These are phyloP conservation scores for Oscheius sp. DNA, from an alignment of 1,140 invertebrate species.

Conservation along the genomic window DNA sequence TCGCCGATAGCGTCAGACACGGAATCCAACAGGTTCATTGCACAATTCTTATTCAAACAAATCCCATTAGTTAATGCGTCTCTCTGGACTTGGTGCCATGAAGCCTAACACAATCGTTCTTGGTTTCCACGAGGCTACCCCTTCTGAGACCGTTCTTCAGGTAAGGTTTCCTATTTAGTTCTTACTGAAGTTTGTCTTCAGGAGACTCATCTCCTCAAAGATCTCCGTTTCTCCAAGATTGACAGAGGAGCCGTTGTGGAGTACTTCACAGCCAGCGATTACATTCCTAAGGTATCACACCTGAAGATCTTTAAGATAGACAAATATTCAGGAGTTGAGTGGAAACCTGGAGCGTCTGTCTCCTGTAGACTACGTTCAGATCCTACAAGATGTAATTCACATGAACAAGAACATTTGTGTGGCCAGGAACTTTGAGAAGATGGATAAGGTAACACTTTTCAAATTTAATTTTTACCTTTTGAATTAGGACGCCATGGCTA, in stretches of 20 bases:
- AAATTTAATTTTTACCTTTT: neutral
- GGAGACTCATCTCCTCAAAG: slow-evolving; percentile 57
- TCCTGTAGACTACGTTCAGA: slow-evolving; percentile 77
- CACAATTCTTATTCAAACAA: slow-evolving; percentile 10
- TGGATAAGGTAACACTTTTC: slow-evolving; percentile 68
- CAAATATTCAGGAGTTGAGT: slow-evolving; percentile 54
- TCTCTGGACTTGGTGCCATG: slow-evolving; percentile 95
- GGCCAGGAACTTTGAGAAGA: slow-evolving; percentile 81
- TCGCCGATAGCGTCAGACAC: slow-evolving; percentile 77
- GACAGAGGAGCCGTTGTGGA: slow-evolving; percentile 68
- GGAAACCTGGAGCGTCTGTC: slow-evolving; percentile 58
- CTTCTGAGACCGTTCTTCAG: slow-evolving; percentile 45
- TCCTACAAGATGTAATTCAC: slow-evolving; percentile 75
- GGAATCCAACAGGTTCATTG: slow-evolving; percentile 79
- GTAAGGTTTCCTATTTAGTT: neutral
- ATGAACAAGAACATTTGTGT: slow-evolving; percentile 92
- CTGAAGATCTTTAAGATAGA: neutral
- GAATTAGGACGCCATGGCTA: slow-evolving; percentile 32
- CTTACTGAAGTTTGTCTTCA: neutral
- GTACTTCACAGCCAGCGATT: slow-evolving; percentile 69
- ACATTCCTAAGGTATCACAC: slow-evolving; percentile 62
- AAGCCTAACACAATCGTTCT: slow-evolving; percentile 89
- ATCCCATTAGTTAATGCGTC: slow-evolving; percentile 72
- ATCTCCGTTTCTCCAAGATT: slow-evolving; percentile 60
- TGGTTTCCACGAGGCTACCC: slow-evolving; percentile 72